Evolutionary conservation across 2,888 invertebrate genomes (phyloP).

Genomic region (Cordilura impudica): DNA sequence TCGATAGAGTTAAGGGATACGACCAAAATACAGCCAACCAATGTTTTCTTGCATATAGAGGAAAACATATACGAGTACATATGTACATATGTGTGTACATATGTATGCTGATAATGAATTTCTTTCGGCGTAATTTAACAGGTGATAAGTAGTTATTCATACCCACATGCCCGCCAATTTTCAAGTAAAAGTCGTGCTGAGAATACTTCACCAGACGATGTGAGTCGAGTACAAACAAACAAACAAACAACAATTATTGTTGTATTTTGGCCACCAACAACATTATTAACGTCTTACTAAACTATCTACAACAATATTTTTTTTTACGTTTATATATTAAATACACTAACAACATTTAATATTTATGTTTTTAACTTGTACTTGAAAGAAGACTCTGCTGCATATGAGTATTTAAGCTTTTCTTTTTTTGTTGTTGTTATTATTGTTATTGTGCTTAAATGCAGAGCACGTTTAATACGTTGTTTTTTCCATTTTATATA

Average conservation of each 20-base stretch:
- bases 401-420: neutral
- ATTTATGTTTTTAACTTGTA: conserved; percentile 12
- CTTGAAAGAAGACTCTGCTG: conserved; percentile 15
- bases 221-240: neutral
- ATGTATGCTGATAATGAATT: neutral
- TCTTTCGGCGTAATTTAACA: conserved; percentile 1
- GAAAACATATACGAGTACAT: too few species aligned
- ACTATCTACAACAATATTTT: neutral
- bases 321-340: neutral
- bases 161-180: neutral
- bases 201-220: conserved; percentile 5
- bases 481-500: too few species aligned
- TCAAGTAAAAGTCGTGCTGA: conserved; percentile 51
- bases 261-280: neutral
- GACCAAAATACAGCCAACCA: neutral
- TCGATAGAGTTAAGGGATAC: conserved; percentile 5
- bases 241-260: neutral
- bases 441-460: conserved; percentile 24
- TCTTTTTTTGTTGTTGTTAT: conserved; percentile 13
- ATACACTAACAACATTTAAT: neutral
- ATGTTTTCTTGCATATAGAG: neutral
- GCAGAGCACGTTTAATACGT: conserved; percentile 51
- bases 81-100: too few species aligned
- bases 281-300: neutral
- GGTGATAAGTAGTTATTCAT: conserved; percentile 53